Conservation (phyloP, 2,797 vertebrate genomes). For the Prunella strophiata region DNA sequence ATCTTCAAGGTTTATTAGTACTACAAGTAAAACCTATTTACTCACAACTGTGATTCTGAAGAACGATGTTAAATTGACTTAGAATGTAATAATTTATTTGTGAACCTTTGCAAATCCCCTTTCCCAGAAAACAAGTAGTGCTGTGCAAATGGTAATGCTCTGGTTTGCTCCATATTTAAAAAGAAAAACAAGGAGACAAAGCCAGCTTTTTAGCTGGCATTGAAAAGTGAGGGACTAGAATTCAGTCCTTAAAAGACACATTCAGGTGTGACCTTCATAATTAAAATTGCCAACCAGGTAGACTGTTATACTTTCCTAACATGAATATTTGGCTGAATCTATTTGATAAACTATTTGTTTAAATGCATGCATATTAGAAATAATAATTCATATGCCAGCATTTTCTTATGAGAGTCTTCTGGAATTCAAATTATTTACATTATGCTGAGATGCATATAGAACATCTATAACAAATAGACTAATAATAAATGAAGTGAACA, state of each 20-base stretch:
- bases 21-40: not conserved
- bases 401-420: conserved; percentile 43
- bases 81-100: not conserved
- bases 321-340: conserved; percentile 13
- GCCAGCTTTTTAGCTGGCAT: not conserved
- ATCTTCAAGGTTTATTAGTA: not conserved
- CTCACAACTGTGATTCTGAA: not conserved
- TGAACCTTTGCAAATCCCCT: not conserved
- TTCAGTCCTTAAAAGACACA: not conserved
- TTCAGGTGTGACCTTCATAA: not conserved
- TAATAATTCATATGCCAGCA: conserved; percentile 54
- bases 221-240: not conserved
- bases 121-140: not conserved
- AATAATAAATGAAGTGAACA: conserved; percentile 68
- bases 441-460: conserved; percentile 58
- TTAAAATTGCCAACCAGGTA: not conserved
- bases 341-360: conserved; percentile 51
- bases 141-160: not conserved
- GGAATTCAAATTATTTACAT: conserved; percentile 69
- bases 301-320: not conserved
- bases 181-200: not conserved
- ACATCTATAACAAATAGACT: conserved; percentile 62
- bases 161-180: not conserved
- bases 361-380: conserved; percentile 40
- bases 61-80: not conserved